phyloP scores from a whole-genome alignment of 2,113 vertebrate species.

The Rhipidura dahli region DNA sequence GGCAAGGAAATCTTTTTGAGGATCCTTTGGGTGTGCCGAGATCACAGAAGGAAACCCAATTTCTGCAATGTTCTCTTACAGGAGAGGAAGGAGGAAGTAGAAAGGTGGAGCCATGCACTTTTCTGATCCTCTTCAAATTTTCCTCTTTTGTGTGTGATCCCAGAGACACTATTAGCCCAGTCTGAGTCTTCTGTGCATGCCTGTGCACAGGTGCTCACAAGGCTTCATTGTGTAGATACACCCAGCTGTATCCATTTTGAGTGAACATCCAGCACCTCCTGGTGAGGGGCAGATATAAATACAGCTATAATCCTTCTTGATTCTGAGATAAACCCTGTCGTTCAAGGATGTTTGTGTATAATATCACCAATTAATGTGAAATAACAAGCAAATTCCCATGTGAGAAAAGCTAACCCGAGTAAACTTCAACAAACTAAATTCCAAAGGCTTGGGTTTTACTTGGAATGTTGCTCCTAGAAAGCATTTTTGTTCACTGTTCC shows the following conservation, averaged over 20 bases:
- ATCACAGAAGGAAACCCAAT: not conserved
- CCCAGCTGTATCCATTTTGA: not conserved
- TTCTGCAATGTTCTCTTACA: not conserved
- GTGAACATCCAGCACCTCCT: not conserved
- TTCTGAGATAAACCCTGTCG: not conserved
- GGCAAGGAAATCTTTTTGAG: not conserved
- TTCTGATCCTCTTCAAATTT: not conserved
- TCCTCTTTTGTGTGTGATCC: not conserved
- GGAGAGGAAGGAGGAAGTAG: not conserved
- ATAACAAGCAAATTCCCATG: not conserved
- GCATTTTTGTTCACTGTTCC: not conserved
- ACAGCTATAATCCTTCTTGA: not conserved
- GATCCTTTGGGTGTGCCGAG: not conserved
- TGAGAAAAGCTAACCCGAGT: not conserved
- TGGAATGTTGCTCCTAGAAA: not conserved
- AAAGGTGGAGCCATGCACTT: not conserved
- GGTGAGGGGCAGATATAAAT: not conserved
- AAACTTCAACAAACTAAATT: not conserved
- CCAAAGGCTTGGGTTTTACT: not conserved
- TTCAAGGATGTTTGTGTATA: not conserved
- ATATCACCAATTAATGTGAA: not conserved
- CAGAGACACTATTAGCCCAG: not conserved
- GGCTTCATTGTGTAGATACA: not conserved
- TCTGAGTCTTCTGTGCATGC: not conserved
- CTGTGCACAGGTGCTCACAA: not conserved